These are phyloP conservation scores for Athalia circularis DNA, from an alignment of 2,888 invertebrate species.

Conservation along the genomic window DNA sequence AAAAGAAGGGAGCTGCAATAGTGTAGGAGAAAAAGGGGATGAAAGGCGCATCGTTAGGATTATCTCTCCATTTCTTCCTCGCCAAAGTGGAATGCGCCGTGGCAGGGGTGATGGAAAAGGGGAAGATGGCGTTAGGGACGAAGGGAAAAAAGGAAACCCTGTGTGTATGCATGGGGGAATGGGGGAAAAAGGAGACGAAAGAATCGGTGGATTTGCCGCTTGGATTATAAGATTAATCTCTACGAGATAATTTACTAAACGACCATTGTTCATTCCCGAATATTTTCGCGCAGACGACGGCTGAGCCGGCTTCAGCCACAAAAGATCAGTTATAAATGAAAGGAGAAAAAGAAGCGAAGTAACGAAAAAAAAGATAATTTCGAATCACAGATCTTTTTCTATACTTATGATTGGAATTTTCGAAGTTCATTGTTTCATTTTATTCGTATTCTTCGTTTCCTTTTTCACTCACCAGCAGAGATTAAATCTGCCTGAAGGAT, in stretches of 20 bases:
- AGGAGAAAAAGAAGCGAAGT: not conserved
- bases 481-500: too few relatives aligned
- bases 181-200: constrained; percentile 27
- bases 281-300: not conserved
- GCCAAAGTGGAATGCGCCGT: constrained; percentile 35
- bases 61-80: constrained; percentile 44
- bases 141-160: not conserved
- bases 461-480: too few relatives aligned
- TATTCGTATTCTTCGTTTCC: not conserved
- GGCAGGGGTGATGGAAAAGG: not conserved
- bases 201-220: constrained; percentile 35
- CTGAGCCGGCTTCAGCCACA: not conserved
- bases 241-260: constrained; percentile 39
- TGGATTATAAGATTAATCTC: constrained; percentile 38
- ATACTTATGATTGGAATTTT: not conserved
- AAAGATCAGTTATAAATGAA: not conserved
- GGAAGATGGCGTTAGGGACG: not conserved
- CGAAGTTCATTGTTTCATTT: not conserved
- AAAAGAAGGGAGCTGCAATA: constrained; percentile 28
- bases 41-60: constrained; percentile 45
- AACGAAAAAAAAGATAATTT: not conserved
- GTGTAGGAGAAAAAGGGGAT: constrained; percentile 36
- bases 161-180: not conserved
- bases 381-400: too few relatives aligned
- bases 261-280: constrained; percentile 38